These are phyloP conservation scores for Antheraea mylitta DNA, from an alignment of 1,140 invertebrate species.

Conservation along the genomic window DNA sequence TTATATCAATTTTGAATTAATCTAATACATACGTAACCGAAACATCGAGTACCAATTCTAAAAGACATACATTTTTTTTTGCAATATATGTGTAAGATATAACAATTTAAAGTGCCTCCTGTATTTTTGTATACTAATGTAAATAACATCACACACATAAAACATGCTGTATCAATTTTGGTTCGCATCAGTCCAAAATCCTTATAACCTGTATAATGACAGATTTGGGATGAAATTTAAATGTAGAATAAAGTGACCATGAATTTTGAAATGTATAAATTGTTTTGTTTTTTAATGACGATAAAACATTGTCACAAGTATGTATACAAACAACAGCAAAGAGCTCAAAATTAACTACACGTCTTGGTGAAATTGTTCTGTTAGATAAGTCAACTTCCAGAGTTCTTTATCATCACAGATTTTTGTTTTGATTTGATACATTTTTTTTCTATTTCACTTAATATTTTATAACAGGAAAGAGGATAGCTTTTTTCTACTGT, in stretches of 20 bases:
- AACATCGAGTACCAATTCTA: background rate
- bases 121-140: background rate
- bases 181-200: background rate
- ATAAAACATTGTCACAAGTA: background rate
- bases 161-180: background rate
- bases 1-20: background rate
- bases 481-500: no score
- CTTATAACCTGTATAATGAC: no score
- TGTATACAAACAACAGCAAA: no score
- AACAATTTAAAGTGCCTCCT: background rate
- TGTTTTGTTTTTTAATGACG: background rate
- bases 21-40: background rate
- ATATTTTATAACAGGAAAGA: no score
- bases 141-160: background rate
- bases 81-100: background rate
- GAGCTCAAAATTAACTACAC: no score
- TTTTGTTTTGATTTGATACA: no score
- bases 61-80: background rate
- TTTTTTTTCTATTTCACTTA: no score
- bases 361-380: no score
- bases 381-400: no score
- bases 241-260: background rate
- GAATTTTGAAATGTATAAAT: background rate
- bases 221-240: no score
- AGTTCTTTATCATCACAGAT: no score